These are phyloP conservation scores for Atrina japonica DNA, from an alignment of 2,888 invertebrate species.

Conservation along the genomic window DNA sequence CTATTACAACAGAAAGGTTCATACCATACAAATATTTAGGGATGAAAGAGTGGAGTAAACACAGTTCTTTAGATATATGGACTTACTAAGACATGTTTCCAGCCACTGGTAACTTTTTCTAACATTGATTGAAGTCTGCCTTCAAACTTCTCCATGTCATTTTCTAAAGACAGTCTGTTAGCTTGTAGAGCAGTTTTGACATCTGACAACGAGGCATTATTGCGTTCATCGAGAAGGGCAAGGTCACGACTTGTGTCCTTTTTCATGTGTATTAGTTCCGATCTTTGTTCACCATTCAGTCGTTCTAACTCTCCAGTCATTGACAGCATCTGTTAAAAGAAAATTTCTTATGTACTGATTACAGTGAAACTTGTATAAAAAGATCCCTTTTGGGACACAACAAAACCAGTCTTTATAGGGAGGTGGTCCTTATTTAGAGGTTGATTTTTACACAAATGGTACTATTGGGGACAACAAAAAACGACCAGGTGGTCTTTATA, in stretches of 20 bases:
- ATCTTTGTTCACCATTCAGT: constrained; percentile 56
- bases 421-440: too few relatives aligned
- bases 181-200: constrained; percentile 62
- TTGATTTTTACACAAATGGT: too few relatives aligned
- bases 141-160: constrained; percentile 74
- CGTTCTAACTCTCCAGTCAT: constrained; percentile 67
- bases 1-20: too few relatives aligned
- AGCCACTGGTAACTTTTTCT: constrained; percentile 67
- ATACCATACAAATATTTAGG: too few relatives aligned
- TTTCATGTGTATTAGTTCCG: constrained; percentile 69
- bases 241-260: constrained; percentile 72
- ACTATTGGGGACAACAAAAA: too few relatives aligned
- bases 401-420: too few relatives aligned
- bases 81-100: constrained; percentile 60
- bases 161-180: constrained; percentile 59
- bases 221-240: constrained; percentile 69
- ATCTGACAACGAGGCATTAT: constrained; percentile 68
- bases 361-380: too few relatives aligned
- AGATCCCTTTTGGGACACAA: too few relatives aligned
- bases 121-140: constrained; percentile 66
- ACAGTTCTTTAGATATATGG: too few relatives aligned
- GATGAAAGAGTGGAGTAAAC: too few relatives aligned
- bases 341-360: constrained; percentile 3
- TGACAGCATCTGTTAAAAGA: constrained; percentile 57
- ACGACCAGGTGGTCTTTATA: too few relatives aligned